phyloP scores from a whole-genome alignment of 2,888 invertebrate species.

The Athalia rosae region DNA sequence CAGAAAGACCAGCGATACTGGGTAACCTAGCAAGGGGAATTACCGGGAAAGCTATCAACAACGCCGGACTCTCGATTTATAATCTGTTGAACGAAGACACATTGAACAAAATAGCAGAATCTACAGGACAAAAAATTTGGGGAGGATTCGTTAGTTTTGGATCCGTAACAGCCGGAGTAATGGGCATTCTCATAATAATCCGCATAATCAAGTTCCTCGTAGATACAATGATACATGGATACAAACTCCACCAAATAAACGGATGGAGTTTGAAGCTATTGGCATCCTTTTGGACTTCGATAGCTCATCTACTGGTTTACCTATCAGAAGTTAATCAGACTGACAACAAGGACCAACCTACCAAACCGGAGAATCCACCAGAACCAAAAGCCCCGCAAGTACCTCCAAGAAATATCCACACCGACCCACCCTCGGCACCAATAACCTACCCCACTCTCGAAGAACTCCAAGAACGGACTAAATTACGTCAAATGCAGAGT shows the following conservation, averaged over 20 bases:
- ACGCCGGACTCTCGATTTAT: neutral
- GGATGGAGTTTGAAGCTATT: neutral
- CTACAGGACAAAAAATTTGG: neutral
- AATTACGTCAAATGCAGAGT: too few relatives aligned
- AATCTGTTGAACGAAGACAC: neutral
- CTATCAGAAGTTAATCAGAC: neutral
- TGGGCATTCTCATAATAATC: neutral
- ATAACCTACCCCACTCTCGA: too few relatives aligned
- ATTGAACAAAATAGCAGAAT: neutral
- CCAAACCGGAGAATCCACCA: too few relatives aligned
- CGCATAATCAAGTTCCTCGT: neutral
- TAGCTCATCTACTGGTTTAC: neutral
- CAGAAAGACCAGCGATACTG: constrained; percentile 1
- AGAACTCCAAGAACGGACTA: too few relatives aligned
- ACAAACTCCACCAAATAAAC: neutral
- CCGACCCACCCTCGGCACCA: too few relatives aligned
- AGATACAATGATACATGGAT: neutral
- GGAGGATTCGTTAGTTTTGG: neutral
- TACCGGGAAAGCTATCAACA: neutral
- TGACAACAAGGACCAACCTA: too few relatives aligned
- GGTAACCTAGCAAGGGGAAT: neutral
- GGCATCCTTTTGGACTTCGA: neutral
- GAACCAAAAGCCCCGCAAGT: too few relatives aligned
- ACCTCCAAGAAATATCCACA: too few relatives aligned
- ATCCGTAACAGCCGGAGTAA: neutral